A percentile compares a stretch with the other conserved stretches of the same genome.
These are phyloP conservation scores for Sparidentex hasta DNA, from an alignment of 2,797 vertebrate species.

Conservation along the genomic window DNA sequence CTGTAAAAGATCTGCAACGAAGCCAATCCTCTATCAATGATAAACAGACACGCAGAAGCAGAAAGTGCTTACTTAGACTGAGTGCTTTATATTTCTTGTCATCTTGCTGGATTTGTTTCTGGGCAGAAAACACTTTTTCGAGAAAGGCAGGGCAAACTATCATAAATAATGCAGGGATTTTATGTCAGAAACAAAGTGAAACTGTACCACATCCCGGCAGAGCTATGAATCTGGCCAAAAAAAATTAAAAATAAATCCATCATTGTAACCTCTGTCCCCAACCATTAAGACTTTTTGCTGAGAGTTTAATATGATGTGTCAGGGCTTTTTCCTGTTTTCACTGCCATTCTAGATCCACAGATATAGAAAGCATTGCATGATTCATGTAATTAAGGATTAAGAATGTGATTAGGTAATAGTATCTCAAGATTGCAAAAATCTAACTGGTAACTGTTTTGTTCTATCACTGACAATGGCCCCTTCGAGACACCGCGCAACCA, in stretches of 20 bases:
- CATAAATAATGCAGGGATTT: constrained; percentile 51
- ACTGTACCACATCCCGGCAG: constrained; percentile 2
- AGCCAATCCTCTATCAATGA: constrained; percentile 38
- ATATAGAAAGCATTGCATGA: neutral
- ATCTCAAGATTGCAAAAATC: neutral
- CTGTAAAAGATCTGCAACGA: constrained; percentile 63
- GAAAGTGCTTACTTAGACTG: constrained; percentile 59
- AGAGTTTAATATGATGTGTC: neutral
- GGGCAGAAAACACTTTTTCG: constrained; percentile 33
- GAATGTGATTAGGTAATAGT: neutral
- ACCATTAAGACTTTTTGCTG: neutral
- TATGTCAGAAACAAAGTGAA: constrained; percentile 26
- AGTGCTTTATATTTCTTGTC: constrained; percentile 60
- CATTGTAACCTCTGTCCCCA: neutral
- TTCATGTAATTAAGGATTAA: neutral
- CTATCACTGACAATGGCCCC: too few species aligned
- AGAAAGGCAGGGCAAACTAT: constrained; percentile 2
- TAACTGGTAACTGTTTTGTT: neutral
- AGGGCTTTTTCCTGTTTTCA: neutral
- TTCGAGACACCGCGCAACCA: too few species aligned
- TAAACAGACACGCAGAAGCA: constrained; percentile 31
- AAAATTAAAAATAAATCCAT: neutral
- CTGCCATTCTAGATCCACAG: neutral
- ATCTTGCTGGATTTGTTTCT: constrained; percentile 20
- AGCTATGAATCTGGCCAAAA: constrained; percentile 2